These are phyloP conservation scores for Oryzaephilus surinamensis DNA, from an alignment of 1,140 invertebrate genomes.

Conservation along the genomic window DNA sequence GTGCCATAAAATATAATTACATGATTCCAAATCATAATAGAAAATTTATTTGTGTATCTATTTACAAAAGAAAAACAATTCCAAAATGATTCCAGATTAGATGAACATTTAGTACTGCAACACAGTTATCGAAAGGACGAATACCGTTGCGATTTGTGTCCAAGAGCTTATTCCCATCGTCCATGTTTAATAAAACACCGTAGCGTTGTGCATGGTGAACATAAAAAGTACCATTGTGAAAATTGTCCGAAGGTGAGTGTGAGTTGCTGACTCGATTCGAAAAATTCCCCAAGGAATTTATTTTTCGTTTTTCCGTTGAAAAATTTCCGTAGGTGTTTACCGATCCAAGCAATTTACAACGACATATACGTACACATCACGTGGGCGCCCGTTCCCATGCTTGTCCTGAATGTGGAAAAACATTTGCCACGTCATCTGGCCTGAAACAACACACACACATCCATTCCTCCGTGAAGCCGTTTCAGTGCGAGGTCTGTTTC, in stretches of 20 bases:
- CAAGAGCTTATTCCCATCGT: constrained; percentile 70
- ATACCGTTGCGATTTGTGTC: constrained; percentile 75
- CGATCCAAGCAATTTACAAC: constrained; percentile 90
- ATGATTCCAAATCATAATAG: no score
- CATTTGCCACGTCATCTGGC: constrained; percentile 93
- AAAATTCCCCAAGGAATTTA: no score
- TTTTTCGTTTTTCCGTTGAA: not conserved
- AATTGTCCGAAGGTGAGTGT: constrained; percentile 75
- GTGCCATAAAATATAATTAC: no score
- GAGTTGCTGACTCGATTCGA: not conserved
- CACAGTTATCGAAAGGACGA: constrained; percentile 68
- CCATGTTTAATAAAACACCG: constrained; percentile 74
- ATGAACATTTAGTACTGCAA: constrained; percentile 63
- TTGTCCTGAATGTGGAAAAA: constrained; percentile 96
- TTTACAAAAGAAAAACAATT: no score
- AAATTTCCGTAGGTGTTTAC: constrained; percentile 67
- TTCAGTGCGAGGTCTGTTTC: constrained; percentile 86
- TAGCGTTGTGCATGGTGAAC: constrained; percentile 64
- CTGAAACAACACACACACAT: constrained; percentile 99
- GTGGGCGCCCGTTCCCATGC: constrained; percentile 87
- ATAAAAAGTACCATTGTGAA: constrained; percentile 80
- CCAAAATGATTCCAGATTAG: constrained; percentile 60
- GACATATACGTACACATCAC: constrained; percentile 90
- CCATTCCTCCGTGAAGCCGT: constrained; percentile 96
- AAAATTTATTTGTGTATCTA: not conserved